These are phyloP conservation scores for Smittia aterrima DNA, from an alignment of 2,888 invertebrate genomes.

Conservation along the genomic window DNA sequence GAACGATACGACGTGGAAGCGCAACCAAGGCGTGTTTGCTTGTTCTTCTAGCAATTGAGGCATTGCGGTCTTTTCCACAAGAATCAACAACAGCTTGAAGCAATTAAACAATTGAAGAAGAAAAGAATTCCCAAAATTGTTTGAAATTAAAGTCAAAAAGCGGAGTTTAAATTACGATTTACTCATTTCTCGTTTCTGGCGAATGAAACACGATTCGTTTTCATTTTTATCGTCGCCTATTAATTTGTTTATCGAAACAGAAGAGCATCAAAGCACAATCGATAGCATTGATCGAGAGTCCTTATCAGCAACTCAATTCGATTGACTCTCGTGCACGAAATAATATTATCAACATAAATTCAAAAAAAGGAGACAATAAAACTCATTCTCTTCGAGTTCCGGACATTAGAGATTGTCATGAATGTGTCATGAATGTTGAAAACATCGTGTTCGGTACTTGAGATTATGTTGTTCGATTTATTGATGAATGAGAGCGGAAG, in stretches of 20 bases:
- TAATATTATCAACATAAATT: too few species aligned
- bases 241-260: neutral
- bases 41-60: neutral
- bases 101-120: neutral
- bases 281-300: neutral
- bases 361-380: too few species aligned
- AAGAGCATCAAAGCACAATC: neutral
- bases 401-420: too few species aligned
- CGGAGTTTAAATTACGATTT: neutral
- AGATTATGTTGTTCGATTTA: neutral
- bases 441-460: too few species aligned
- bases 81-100: slow-evolving; percentile 8
- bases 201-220: neutral
- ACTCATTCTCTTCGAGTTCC: too few species aligned
- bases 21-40: neutral
- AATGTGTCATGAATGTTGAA: too few species aligned
- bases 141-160: neutral
- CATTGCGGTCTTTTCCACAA: neutral
- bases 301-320: neutral
- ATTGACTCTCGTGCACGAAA: too few species aligned
- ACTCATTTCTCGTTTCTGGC: neutral
- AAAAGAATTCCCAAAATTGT: neutral
- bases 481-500: neutral
- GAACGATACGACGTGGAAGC: neutral
- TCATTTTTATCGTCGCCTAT: neutral